Conservation (phyloP, 2,888 invertebrate species). For the Lasioglossum calceatum region DNA sequence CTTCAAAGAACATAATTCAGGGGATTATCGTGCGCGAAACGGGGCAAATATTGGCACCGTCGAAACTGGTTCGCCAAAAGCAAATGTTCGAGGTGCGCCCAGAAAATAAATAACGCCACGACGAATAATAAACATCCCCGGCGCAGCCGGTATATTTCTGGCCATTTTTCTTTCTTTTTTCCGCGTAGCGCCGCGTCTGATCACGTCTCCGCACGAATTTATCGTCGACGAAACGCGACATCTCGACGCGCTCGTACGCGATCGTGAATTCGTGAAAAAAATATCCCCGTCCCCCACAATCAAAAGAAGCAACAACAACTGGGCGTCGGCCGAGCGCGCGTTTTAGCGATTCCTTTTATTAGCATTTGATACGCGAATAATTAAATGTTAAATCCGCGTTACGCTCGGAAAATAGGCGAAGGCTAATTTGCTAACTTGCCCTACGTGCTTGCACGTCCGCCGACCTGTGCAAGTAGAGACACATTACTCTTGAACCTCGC, state of each 20-base stretch:
- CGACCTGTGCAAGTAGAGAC: constrained; percentile 1
- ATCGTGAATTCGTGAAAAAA: not conserved
- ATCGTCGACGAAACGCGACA: not conserved
- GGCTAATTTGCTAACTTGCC: constrained; percentile 21
- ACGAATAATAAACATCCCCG: constrained; percentile 70
- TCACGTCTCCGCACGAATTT: constrained; percentile 57
- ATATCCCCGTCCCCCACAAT: not conserved
- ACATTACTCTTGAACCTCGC: constrained; percentile 21
- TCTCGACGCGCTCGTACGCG: not conserved
- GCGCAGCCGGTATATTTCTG: constrained; percentile 63
- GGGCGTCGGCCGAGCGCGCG: too few relatives aligned
- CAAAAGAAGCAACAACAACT: not conserved
- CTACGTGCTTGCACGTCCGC: constrained; percentile 21
- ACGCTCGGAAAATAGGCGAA: constrained; percentile 22
- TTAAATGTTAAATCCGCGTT: not conserved
- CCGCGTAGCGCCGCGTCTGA: constrained; percentile 46
- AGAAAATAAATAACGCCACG: constrained; percentile 70
- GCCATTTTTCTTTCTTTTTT: constrained; percentile 53
- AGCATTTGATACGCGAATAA: not conserved
- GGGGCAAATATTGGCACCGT: constrained; percentile 70
- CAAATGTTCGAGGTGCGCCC: constrained; percentile 71
- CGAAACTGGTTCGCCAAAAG: constrained; percentile 70
- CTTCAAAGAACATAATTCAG: constrained; percentile 73
- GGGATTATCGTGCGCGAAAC: constrained; percentile 71
- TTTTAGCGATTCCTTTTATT: not conserved